A percentile compares a stretch with the other conserved stretches of the same genome.
Evolutionary conservation across 2,888 invertebrate genomes (phyloP).

Genomic region (Actias luna): DNA sequence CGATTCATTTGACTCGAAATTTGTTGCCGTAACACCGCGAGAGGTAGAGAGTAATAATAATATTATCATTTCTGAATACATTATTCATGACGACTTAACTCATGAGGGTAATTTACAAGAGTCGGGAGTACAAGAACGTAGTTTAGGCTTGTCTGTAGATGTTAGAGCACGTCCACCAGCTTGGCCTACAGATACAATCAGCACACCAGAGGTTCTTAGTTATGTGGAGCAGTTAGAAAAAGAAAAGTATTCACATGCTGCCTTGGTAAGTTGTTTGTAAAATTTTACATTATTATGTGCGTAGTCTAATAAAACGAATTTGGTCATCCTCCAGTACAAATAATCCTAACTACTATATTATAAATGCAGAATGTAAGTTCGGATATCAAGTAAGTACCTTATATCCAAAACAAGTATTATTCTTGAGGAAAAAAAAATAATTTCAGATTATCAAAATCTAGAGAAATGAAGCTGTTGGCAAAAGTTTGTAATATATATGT

Average conservation of each 20-base stretch:
- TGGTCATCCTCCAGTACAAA: too few species aligned
- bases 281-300: neutral
- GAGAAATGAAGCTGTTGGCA: too few species aligned
- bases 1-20: constrained; percentile 65
- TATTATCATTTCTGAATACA: constrained; percentile 56
- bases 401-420: too few species aligned
- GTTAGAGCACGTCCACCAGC: constrained; percentile 47
- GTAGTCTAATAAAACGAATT: too few species aligned
- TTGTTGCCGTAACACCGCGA: constrained; percentile 60
- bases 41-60: constrained; percentile 65
- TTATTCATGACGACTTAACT: constrained; percentile 44
- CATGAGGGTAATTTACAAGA: constrained; percentile 30
- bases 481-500: too few species aligned
- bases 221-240: constrained; percentile 73
- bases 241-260: constrained; percentile 52
- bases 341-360: too few species aligned
- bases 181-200: constrained; percentile 57
- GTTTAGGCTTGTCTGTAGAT: constrained; percentile 53
- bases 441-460: too few species aligned
- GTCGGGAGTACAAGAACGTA: constrained; percentile 32
- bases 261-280: constrained; percentile 45
- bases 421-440: too few species aligned
- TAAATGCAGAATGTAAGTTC: too few species aligned
- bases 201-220: constrained; percentile 73
- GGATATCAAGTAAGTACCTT: too few species aligned